Conservation (phyloP, 2,113 vertebrate genomes). For the Nycticorax nycticorax region DNA sequence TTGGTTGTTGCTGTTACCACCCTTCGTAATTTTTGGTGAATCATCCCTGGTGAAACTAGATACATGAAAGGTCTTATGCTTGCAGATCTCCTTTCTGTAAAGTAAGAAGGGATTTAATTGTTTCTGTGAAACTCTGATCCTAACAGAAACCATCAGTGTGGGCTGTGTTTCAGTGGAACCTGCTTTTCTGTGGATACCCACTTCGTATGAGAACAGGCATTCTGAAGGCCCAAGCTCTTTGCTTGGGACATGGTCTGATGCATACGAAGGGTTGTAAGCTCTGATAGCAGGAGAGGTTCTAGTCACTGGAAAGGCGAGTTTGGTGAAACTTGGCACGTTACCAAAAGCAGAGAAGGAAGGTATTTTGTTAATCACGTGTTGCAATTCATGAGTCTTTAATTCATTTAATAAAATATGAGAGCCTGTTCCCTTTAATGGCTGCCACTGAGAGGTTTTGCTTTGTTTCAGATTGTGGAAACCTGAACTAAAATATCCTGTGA, state of each 20-base stretch:
- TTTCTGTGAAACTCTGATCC: neutral
- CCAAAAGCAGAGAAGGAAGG: neutral
- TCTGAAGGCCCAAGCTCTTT: neutral
- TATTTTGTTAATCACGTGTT: neutral
- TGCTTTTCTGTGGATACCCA: neutral
- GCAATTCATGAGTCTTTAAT: neutral
- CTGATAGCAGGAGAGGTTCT: neutral
- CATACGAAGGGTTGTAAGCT: neutral
- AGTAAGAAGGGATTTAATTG: neutral
- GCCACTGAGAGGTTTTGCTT: neutral
- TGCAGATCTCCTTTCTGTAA: neutral
- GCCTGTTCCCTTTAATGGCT: neutral
- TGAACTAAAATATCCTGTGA: conserved; percentile 18
- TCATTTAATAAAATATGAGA: neutral
- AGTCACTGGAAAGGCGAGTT: neutral
- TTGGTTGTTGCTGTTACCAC: neutral
- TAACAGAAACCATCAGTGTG: neutral
- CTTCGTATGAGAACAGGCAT: neutral
- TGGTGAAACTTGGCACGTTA: neutral
- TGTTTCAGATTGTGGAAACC: conserved; percentile 67
- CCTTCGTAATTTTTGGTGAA: neutral
- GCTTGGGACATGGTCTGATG: neutral
- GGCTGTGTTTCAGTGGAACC: neutral
- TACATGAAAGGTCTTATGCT: neutral
- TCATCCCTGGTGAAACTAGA: neutral